Percentiles rank a stretch among this genome's conserved stretches.
Conservation (phyloP, 2,113 vertebrate genomes). For the Enhydra lutris region DNA sequence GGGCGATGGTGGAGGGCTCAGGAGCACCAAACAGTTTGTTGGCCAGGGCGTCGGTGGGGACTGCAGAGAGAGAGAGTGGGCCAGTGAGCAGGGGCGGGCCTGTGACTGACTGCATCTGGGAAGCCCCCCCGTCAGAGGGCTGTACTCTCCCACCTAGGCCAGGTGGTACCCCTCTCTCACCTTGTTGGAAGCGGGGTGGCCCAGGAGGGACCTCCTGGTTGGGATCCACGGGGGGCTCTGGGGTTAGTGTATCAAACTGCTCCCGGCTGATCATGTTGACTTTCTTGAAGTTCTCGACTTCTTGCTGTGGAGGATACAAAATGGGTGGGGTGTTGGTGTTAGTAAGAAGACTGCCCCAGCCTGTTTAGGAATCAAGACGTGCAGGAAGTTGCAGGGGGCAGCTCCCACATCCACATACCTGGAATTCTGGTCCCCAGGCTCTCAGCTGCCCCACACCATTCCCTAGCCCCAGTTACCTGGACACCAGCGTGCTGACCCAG, state of each 20-base stretch:
- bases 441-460: background rate
- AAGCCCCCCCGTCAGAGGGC: accelerated
- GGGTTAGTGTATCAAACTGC: conserved; percentile 97
- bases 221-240: conserved; percentile 96
- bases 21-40: conserved; percentile 97
- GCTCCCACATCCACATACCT: background rate
- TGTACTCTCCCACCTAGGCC: background rate
- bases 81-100: background rate
- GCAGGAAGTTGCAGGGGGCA: conserved; percentile 1
- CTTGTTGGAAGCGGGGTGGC: conserved; percentile 94
- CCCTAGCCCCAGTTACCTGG: background rate
- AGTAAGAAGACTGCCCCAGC: background rate
- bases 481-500: background rate
- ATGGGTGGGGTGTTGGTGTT: background rate
- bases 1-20: conserved; percentile 92
- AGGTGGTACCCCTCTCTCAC: conserved; percentile 76
- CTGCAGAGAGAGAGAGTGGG: conserved; percentile 73
- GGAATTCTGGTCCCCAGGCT: conserved; percentile 6
- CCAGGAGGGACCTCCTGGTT: conserved; percentile 98
- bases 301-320: conserved; percentile 88
- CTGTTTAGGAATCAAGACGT: conserved; percentile 23
- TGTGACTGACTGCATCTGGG: no score
- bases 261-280: conserved; percentile 98
- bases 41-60: conserved; percentile 96
- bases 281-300: conserved; percentile 99